Conservation (phyloP, 1,140 invertebrate genomes). For the Melipona quadrifasciata region DNA sequence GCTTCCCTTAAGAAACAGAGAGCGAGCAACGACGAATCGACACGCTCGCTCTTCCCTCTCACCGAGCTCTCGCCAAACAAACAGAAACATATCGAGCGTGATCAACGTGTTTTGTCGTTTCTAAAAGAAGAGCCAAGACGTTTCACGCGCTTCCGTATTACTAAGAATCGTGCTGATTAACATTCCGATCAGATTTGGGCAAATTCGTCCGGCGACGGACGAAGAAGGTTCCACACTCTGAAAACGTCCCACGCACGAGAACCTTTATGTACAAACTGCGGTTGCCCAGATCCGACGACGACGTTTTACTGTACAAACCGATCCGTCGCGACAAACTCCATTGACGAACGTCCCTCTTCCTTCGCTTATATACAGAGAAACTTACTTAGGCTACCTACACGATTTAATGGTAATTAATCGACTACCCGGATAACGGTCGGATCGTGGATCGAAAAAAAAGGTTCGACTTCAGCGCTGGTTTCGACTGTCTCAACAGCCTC, state of each 20-base stretch:
- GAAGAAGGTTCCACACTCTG: background rate
- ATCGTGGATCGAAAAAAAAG: background rate
- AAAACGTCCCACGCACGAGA: background rate
- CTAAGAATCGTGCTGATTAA: background rate
- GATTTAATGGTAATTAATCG: constrained; percentile 31
- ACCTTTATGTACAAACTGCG: constrained; percentile 46
- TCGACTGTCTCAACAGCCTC: background rate
- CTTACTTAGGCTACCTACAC: constrained; percentile 25
- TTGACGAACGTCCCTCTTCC: background rate
- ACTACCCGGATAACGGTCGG: background rate
- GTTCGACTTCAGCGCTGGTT: background rate
- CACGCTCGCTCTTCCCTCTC: background rate
- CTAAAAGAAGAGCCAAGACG: background rate
- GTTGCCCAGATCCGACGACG: constrained; percentile 41
- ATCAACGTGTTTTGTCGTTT: constrained; percentile 14
- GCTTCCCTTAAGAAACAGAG: background rate
- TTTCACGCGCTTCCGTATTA: background rate
- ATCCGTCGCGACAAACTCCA: constrained; percentile 33
- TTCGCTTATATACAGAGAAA: constrained; percentile 53
- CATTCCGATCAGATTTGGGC: constrained; percentile 6
- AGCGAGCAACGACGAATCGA: constrained; percentile 16
- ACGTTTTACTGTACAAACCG: constrained; percentile 58
- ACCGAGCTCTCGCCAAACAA: constrained; percentile 23
- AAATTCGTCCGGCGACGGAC: background rate
- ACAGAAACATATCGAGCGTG: constrained; percentile 62